phyloP scores from a whole-genome alignment of 1,140 invertebrate species.

The Diuraphis noxia region DNA sequence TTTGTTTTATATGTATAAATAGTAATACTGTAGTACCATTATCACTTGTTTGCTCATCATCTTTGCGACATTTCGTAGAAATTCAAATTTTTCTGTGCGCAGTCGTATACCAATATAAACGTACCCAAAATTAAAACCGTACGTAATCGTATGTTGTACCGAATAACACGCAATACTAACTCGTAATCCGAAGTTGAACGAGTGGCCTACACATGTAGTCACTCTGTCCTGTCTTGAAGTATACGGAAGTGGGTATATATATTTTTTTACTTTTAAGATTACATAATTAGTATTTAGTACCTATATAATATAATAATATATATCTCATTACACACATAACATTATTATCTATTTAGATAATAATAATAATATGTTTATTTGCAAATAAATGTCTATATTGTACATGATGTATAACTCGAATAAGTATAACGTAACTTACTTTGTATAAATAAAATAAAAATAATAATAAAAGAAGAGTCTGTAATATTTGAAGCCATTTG shows the following conservation, averaged over 20 bases:
- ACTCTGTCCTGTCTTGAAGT: not conserved
- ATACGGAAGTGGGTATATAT: not conserved
- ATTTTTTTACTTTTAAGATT: not conserved
- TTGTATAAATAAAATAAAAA: too few relatives aligned
- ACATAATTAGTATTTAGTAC: not conserved
- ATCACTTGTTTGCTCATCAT: not conserved
- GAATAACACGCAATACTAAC: not conserved
- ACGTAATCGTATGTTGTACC: not conserved
- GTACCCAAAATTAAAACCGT: not conserved
- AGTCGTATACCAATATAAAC: not conserved
- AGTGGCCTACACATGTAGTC: not conserved
- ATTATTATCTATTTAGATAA: not conserved
- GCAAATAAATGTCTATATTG: too few relatives aligned
- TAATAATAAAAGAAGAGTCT: too few relatives aligned
- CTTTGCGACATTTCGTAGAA: too few relatives aligned
- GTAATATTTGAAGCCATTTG: too few relatives aligned
- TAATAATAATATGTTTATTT: too few relatives aligned
- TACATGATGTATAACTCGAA: too few relatives aligned
- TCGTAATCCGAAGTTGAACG: not conserved
- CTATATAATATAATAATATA: not conserved
- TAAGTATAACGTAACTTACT: too few relatives aligned
- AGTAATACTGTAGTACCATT: not conserved
- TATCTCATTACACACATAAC: not conserved
- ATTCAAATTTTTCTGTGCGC: not conserved
- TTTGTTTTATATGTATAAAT: not conserved